Percentiles rank a stretch among this genome's conserved stretches.
Conservation (phyloP, 1,140 invertebrate genomes). For the Halesus radiatus region DNA sequence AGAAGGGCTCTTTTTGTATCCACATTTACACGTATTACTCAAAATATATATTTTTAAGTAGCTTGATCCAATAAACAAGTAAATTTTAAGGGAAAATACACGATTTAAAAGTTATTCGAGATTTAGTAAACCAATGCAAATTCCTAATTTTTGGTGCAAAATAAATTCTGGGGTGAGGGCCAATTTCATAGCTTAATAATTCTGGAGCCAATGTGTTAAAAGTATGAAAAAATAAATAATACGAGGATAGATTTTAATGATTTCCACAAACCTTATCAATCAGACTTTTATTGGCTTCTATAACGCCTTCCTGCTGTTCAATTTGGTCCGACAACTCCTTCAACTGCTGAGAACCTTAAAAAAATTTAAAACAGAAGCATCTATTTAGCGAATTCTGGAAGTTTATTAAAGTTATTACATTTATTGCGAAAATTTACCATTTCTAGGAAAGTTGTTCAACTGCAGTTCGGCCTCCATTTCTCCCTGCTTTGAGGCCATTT, state of each 20-base stretch:
- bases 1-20: too few species aligned
- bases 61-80: too few species aligned
- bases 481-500: conserved; percentile 65
- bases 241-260: background rate
- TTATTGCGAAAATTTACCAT: conserved; percentile 6
- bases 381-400: background rate
- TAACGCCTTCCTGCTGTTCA: conserved; percentile 66
- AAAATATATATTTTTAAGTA: too few species aligned
- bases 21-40: too few species aligned
- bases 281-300: conserved; percentile 67
- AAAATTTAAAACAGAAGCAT: background rate
- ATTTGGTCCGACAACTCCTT: conserved; percentile 65
- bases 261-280: conserved; percentile 64
- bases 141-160: too few species aligned
- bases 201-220: too few species aligned
- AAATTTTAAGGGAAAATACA: conserved; percentile 34
- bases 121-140: too few species aligned
- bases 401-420: too few species aligned
- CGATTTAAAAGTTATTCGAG: too few species aligned
- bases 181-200: too few species aligned
- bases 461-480: conserved; percentile 61
- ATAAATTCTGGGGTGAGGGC: too few species aligned
- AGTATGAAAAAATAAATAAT: background rate
- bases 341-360: conserved; percentile 58
- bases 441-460: conserved; percentile 24